Percentiles rank a stretch among this genome's conserved stretches.
These are phyloP conservation scores for Phocoena phocoena DNA, from an alignment of 2,113 vertebrate species.

Conservation along the genomic window DNA sequence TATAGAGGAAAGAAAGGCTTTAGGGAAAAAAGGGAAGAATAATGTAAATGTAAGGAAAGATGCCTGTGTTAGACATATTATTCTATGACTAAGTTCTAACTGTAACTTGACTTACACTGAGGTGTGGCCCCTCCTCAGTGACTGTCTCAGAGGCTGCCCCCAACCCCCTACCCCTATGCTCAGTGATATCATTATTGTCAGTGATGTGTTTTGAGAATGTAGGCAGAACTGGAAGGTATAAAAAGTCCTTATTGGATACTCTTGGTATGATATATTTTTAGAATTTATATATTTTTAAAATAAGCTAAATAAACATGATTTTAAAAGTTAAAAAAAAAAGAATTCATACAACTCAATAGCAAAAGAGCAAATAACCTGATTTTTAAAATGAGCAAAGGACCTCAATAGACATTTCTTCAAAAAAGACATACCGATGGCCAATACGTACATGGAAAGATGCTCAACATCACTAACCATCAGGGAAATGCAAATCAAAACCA, in stretches of 20 bases:
- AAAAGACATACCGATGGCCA: not conserved
- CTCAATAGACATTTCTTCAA: not conserved
- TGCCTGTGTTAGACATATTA: not conserved
- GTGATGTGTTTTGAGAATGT: not conserved
- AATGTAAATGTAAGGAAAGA: not conserved
- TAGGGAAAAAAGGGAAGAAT: not conserved
- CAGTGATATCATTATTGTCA: too few relatives aligned
- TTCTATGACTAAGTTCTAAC: not conserved
- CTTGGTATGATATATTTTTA: not conserved
- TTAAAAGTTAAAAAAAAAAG: not conserved
- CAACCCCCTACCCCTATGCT: accelerated
- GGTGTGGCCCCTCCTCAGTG: not conserved
- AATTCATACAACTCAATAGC: not conserved
- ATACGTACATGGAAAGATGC: not conserved
- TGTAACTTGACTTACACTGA: not conserved
- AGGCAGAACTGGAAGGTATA: not conserved
- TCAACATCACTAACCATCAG: not conserved
- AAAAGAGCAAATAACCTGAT: not conserved
- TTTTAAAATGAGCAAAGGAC: not conserved
- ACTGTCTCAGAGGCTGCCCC: not conserved
- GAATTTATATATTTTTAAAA: not conserved
- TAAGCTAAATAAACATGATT: not conserved
- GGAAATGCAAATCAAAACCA: not conserved
- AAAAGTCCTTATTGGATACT: not conserved
- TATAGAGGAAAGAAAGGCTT: not conserved